phyloP scores from a whole-genome alignment of 2,113 vertebrate species.

The Alligator mississippiensis region DNA sequence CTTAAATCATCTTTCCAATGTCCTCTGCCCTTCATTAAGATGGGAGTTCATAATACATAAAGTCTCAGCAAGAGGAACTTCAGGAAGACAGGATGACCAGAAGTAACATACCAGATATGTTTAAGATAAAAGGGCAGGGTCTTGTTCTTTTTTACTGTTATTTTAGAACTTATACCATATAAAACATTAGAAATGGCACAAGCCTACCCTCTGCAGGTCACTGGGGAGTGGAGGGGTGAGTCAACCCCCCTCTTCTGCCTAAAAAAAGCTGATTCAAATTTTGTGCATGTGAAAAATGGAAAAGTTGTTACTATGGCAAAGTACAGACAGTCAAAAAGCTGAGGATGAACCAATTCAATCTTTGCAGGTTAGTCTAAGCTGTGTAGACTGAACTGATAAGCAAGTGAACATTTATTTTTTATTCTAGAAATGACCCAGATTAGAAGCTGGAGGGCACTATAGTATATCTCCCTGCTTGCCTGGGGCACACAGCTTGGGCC shows the following conservation, averaged over 20 bases:
- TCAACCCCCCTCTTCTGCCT: background rate
- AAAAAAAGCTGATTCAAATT: background rate
- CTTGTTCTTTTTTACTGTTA: background rate
- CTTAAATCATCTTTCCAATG: background rate
- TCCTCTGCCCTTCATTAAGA: background rate
- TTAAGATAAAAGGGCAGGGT: background rate
- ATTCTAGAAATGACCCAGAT: too few relatives aligned
- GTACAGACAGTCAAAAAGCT: too few relatives aligned
- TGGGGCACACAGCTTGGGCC: too few relatives aligned
- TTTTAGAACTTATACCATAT: background rate
- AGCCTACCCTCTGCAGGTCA: background rate
- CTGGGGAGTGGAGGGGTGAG: background rate
- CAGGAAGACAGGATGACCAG: background rate
- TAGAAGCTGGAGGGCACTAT: too few relatives aligned
- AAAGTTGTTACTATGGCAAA: too few relatives aligned
- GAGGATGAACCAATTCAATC: too few relatives aligned
- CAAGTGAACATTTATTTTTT: too few relatives aligned
- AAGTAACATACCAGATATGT: fast-evolving
- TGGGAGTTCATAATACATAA: background rate
- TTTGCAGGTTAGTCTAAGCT: too few relatives aligned
- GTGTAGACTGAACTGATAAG: too few relatives aligned
- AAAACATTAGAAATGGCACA: background rate
- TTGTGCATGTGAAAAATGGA: background rate
- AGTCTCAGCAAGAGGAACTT: background rate
- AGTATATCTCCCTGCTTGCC: too few relatives aligned